Evolutionary conservation across 2,797 vertebrate species (phyloP), one percentile per base, ranked within the genome.

Genomic region (Anniella stebbinsi): DNA sequence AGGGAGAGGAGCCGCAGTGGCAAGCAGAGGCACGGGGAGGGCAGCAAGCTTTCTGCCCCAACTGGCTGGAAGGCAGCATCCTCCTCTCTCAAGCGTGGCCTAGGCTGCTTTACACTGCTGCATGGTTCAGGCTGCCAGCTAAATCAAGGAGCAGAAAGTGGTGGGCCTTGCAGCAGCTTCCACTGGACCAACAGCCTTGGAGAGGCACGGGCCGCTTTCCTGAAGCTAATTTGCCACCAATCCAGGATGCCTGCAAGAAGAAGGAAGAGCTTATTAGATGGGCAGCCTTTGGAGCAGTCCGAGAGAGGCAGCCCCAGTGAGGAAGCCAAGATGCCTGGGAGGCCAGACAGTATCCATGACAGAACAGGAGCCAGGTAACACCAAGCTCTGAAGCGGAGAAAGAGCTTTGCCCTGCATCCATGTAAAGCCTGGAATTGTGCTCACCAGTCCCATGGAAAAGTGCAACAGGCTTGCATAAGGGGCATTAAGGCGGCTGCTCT

Each of bases 41-140:
- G 45, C 25, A 30, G 45, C n/a, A 86, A 10, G 67, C 67, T 8
- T 2, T 69, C 30, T 67, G 84, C 73, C 87, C 18, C 0, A 0
- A 60, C 51, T 18, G 25, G 38, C 36, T 36, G 36, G 73, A 78
- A 87, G 75, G 38, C 84, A 36, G 67, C 33, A 5, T 33, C 38
- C 33, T 51, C 78, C 17, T 7, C 33, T 3, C 30, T n/a, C 30
- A 33, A 2, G 77, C 12, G 11, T 73, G 51, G 33, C 80, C 7
- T 8, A 75, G 23, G 67, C 18, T 6, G 84, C 41, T 93, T 95
- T 94, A 95, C 96, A 95, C 2, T 80, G 92, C 93, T 51, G 93
- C 95, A 95, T 93, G 91, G 67, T 94, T 92, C 93, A 75, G 70
- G 88, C 69, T 0, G 2, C 87, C 60, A 88, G 41, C 89, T 95